Evolutionary conservation across 2,113 vertebrate genomes (phyloP), one percentile per base, ranked within the genome.

Genomic region (Perca flavescens): DNA sequence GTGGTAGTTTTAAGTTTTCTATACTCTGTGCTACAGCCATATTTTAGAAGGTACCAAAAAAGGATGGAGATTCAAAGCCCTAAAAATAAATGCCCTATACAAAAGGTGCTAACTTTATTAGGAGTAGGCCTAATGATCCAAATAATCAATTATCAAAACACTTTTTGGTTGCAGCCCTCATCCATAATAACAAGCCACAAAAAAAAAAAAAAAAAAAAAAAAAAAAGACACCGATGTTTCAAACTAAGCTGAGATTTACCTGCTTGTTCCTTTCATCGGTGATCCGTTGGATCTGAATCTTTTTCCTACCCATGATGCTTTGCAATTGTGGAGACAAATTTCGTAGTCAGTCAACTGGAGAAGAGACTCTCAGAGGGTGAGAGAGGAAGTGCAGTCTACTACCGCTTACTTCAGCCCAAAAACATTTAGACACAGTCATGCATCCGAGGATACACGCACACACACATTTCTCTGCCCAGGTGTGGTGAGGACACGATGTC

Each of bases 261-360:
- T 99, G 98, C 77, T 97, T 96, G 84, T 99, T 99, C 91, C 98
- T 96, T 93, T 99, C 98, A 14, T 99, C 98, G 0, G 98, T 99
- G 96, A 99, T 99, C 95, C 97, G 94, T 93, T 99, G 97, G 91
- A 99, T 99, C 96, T 99, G 98, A 89, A 99, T 99, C 97, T 99
- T 99, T 97, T 99, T 99, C 78, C 98, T 97, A 92, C 98, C 98
- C 98, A 99, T 99, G 92, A 94, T 97, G 94, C 94, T 0, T 82
- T 84, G 91, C 50, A 66, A 88, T 85, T 28, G 75, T 50, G 67
- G 81, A 78, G 74, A 85, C 82, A 69, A 92, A 88, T 7, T 79
- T 67, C 49, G 78, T 19, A 74, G 86, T 88, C 85, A 79, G 81
- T 91, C 69, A 86, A 89, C 74, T 82, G 64, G 74, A 89, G 84